phyloP scores from a whole-genome alignment of 2,888 invertebrate genomes.

The Lissonota sp. region DNA sequence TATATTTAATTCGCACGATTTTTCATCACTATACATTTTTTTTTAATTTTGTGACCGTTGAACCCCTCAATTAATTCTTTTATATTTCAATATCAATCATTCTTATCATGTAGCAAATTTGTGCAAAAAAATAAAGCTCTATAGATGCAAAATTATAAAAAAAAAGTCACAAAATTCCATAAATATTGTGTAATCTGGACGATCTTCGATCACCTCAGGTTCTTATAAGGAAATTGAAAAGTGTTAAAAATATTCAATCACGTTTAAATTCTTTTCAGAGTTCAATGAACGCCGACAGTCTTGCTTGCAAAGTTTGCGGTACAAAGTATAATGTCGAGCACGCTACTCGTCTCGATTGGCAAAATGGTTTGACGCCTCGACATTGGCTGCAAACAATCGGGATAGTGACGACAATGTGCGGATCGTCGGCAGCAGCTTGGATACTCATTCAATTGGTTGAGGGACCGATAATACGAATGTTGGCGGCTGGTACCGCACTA shows the following conservation, averaged over 20 bases:
- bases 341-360: conserved; percentile 92
- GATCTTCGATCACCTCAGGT: no score
- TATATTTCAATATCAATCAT: no score
- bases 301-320: conserved; percentile 94
- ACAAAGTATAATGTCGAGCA: conserved; percentile 92
- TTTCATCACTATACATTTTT: no score
- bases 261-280: conserved; percentile 84
- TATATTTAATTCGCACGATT: no score
- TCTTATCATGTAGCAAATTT: no score
- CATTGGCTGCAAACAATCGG: conserved; percentile 94
- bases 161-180: no score
- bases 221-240: neutral
- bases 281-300: conserved; percentile 88
- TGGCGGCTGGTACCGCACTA: conserved; percentile 92
- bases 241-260: neutral
- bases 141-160: neutral
- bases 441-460: conserved; percentile 91
- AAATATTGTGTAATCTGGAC: no score
- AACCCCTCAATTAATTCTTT: no score
- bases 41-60: no score
- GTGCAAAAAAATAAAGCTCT: no score
- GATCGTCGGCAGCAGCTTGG: conserved; percentile 92
- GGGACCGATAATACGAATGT: conserved; percentile 91
- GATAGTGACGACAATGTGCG: conserved; percentile 91
- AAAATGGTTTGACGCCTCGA: conserved; percentile 91